A percentile compares a stretch with the other conserved stretches of the same genome.
These are phyloP conservation scores for Agrypnia vestita DNA, from an alignment of 1,140 invertebrate genomes.

Conservation along the genomic window DNA sequence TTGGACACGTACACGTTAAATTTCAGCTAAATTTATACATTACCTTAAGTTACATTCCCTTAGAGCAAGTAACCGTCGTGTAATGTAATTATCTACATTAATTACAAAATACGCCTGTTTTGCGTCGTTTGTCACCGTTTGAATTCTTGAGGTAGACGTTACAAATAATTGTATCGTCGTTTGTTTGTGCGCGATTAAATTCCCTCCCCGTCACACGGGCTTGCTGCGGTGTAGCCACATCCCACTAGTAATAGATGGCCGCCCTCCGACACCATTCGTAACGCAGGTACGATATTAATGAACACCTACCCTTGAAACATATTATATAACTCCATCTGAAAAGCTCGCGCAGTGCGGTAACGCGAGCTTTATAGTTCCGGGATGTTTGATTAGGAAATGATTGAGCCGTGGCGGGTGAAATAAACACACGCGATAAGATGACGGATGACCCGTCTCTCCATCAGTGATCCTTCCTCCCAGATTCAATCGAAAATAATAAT, in stretches of 20 bases:
- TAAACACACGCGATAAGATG: too few relatives aligned
- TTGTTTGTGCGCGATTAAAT: neutral
- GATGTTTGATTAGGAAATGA: too few relatives aligned
- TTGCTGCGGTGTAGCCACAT: neutral
- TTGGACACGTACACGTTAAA: too few relatives aligned
- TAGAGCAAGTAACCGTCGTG: too few relatives aligned
- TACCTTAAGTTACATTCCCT: too few relatives aligned
- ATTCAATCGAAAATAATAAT: too few relatives aligned
- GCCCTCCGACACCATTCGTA: slow-evolving; percentile 7
- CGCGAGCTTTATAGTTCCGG: too few relatives aligned
- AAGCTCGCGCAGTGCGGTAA: too few relatives aligned
- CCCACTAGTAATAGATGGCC: neutral
- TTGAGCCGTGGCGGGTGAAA: too few relatives aligned
- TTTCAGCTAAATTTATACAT: too few relatives aligned
- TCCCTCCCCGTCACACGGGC: neutral
- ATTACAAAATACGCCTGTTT: neutral
- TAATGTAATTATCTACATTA: neutral
- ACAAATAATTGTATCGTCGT: neutral
- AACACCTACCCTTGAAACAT: neutral
- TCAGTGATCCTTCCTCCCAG: too few relatives aligned
- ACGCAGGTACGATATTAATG: slow-evolving; percentile 12
- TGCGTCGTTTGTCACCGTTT: neutral
- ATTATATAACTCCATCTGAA: neutral
- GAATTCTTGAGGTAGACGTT: neutral
- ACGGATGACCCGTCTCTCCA: too few relatives aligned